Percentiles rank a stretch among this genome's conserved stretches.
Conservation (phyloP, 2,888 invertebrate species). For the Hirtodrosophila histrioides region DNA sequence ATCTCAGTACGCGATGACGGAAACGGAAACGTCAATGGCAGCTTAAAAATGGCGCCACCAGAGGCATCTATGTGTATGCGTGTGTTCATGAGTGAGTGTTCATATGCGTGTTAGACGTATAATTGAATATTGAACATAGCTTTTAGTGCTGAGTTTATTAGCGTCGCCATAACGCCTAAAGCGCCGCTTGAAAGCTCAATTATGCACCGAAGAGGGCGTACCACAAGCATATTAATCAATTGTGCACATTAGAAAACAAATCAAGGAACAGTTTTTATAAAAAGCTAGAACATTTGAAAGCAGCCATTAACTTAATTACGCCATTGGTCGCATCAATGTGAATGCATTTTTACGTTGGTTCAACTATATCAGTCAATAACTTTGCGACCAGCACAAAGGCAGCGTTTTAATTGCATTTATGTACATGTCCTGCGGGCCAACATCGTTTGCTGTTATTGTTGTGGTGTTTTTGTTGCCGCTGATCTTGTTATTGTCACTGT, state of each 20-base stretch:
- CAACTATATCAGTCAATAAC: conserved; percentile 57
- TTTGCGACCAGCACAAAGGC: conserved; percentile 48
- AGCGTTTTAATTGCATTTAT: conserved; percentile 77
- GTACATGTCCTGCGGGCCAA: conserved; percentile 75
- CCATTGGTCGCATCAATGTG: conserved; percentile 59
- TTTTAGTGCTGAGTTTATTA: conserved; percentile 78
- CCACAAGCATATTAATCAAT: conserved; percentile 51
- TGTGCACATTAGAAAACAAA: conserved; percentile 5
- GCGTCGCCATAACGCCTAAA: conserved; percentile 57
- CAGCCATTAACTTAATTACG: conserved; percentile 71
- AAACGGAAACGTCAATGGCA: conserved; percentile 78
- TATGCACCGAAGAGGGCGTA: conserved; percentile 52
- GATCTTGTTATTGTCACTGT: conserved; percentile 45
- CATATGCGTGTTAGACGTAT: conserved; percentile 47
- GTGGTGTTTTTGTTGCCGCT: conserved; percentile 18
- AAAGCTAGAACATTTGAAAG: conserved; percentile 22
- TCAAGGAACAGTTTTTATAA: neutral
- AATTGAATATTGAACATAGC: conserved; percentile 79
- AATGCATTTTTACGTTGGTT: conserved; percentile 37
- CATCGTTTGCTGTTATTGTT: conserved; percentile 38
- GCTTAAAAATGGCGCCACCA: conserved; percentile 69
- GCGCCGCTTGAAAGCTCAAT: conserved; percentile 71
- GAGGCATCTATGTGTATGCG: conserved; percentile 7
- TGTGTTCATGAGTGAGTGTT: conserved; percentile 9
- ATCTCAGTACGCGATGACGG: conserved; percentile 58